Base-by-base conservation (phyloP, 1,140 invertebrate genomes). In the Pseudomyrmex dendroicus region DNA sequence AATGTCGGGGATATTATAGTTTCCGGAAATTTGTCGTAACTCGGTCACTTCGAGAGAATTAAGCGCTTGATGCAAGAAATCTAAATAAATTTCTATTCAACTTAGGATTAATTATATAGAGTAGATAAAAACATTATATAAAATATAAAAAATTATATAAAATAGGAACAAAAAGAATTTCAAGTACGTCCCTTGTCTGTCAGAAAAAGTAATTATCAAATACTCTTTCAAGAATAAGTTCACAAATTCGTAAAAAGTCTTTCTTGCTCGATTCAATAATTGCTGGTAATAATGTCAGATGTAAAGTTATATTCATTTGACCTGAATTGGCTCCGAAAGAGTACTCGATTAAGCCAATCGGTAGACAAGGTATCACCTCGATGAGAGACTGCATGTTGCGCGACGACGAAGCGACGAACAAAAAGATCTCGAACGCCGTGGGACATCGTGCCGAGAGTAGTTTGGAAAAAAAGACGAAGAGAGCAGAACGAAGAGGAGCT, bases 371-470 rank as follows among this genome's bases (percentile, higher is more conserved):
- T 87, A 68, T 87, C 61, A 44, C 59, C 54, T 80, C 70, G 85
- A 84, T 84, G 74, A 86, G 64, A 82, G 48, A 66, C 70, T 57
- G 67, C 80, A 83, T 64, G 64, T 83, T 50, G 61, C 76, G 64
- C 64, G 54, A 15, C 44, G 7, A 35, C 76, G 17, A 9, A 48
- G 61, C 64, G 15, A 48, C 35, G 73, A 62, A 76, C n/a, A 78
- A 87, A 84, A 70, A 50, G 67, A 54, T 44, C 35, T 35, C 50
- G 66, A 67, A 61, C 85, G 73, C 73, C 64, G 64, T 15, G 48
- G 74, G 85, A 87, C 85, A 82, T 87, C 86, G 77, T 84, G 59
- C 25, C 72, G 62, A 74, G 77, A 59, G 54, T 48, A 61, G 54
- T 17, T 56, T 2, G 52, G 22, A 44, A 77, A 56, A 85, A 64